Evolutionary conservation across 2,888 invertebrate genomes (phyloP).

Genomic region (Parnassius glacialis): DNA sequence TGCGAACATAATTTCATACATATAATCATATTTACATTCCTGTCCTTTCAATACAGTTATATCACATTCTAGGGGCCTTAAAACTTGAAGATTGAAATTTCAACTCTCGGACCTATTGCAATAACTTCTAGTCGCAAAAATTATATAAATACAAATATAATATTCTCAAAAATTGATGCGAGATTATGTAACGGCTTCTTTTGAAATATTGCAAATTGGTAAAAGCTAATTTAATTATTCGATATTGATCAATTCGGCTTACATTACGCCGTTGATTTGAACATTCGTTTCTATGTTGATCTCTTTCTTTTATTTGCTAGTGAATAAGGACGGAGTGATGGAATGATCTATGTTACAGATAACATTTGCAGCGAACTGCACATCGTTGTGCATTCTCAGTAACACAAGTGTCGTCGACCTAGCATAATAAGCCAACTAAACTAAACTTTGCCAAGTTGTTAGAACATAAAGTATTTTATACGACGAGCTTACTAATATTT

Average conservation of each 20-base stretch:
- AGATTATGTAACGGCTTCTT: too few species aligned
- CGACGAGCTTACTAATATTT: slow-evolving; percentile 8
- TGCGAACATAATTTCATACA: too few species aligned
- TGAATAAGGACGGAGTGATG: slow-evolving; percentile 28
- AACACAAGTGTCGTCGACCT: slow-evolving; percentile 38
- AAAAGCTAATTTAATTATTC: neutral
- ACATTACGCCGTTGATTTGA: too few species aligned
- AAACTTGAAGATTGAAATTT: too few species aligned
- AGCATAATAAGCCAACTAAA: slow-evolving; percentile 25
- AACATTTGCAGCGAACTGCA: slow-evolving; percentile 46
- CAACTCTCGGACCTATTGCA: too few species aligned
- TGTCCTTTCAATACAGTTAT: too few species aligned
- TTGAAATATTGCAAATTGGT: too few species aligned
- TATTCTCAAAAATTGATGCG: too few species aligned
- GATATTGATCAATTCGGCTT: slow-evolving; percentile 11
- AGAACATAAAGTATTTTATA: slow-evolving; percentile 8
- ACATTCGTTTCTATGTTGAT: neutral
- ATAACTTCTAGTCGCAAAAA: neutral
- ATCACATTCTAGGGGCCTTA: too few species aligned
- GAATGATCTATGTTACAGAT: slow-evolving; percentile 44
- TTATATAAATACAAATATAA: neutral
- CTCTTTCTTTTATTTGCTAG: slow-evolving; percentile 15
- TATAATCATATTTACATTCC: too few species aligned
- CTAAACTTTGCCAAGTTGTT: slow-evolving; percentile 21
- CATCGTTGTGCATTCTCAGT: slow-evolving; percentile 66